Evolutionary conservation across 2,113 vertebrate genomes (phyloP).

Genomic region (Candoia aspera): DNA sequence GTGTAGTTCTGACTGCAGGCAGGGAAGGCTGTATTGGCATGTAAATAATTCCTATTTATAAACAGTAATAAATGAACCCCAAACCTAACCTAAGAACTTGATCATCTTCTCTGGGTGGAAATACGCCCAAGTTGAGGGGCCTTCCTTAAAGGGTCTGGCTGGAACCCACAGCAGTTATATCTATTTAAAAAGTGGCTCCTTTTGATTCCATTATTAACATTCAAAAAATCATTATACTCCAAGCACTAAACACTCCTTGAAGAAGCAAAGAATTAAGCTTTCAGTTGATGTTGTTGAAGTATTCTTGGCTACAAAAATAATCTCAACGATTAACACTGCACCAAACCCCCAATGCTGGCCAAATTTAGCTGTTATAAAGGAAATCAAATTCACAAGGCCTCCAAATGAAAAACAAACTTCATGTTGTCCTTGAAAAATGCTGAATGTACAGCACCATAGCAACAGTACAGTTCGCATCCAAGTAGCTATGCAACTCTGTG

Average conservation of each 20-base stretch:
- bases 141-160: neutral
- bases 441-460: conserved; percentile 48
- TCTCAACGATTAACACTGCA: neutral
- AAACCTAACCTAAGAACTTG: neutral
- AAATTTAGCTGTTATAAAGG: neutral
- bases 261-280: neutral
- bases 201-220: neutral
- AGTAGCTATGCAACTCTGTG: conserved; percentile 27
- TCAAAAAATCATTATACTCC: neutral
- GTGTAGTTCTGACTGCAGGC: neutral
- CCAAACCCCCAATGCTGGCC: neutral
- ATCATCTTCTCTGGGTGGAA: neutral
- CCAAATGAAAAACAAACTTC: neutral
- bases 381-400: neutral
- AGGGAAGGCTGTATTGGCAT: neutral
- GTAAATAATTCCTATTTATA: neutral
- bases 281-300: rapidly evolving
- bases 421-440: neutral
- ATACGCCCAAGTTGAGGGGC: neutral
- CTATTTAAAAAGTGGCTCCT: neutral
- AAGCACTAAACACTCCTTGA: neutral
- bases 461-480: conserved; percentile 49
- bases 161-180: neutral
- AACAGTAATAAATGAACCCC: neutral
- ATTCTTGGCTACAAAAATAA: neutral